Percentiles rank a stretch among this genome's conserved stretches.
These are phyloP conservation scores for Furnarius figulus DNA, from an alignment of 2,113 vertebrate genomes.

Conservation along the genomic window DNA sequence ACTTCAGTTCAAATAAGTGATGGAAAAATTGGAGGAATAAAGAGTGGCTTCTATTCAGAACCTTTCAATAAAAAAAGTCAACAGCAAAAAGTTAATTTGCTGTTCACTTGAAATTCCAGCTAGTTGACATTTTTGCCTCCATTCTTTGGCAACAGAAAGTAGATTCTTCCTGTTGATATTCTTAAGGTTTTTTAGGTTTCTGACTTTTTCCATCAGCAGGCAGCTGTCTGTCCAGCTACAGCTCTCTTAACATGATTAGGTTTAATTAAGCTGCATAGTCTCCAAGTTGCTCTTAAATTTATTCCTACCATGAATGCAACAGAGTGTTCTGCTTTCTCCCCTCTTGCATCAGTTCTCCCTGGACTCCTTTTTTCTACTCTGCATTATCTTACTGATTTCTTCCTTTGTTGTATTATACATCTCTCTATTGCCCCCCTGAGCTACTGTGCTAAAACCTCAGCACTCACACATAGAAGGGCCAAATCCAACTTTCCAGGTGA, in stretches of 20 bases:
- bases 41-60: neutral
- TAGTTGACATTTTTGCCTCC: neutral
- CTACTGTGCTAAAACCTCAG: neutral
- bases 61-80: neutral
- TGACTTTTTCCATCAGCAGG: neutral
- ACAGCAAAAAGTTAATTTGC: neutral
- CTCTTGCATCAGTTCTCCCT: neutral
- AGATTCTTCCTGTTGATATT: neutral
- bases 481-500: neutral
- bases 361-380: neutral
- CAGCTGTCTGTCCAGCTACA: neutral
- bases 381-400: neutral
- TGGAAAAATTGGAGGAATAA: neutral
- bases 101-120: neutral
- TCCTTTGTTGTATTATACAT: accelerated
- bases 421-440: neutral
- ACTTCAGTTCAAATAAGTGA: neutral
- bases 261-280: neutral
- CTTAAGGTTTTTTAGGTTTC: neutral
- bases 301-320: neutral
- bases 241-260: neutral
- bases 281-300: neutral
- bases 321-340: neutral
- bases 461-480: neutral
- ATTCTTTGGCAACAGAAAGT: neutral